These are phyloP conservation scores for Chelon labrosus DNA, from an alignment of 2,797 vertebrate species.

Conservation along the genomic window DNA sequence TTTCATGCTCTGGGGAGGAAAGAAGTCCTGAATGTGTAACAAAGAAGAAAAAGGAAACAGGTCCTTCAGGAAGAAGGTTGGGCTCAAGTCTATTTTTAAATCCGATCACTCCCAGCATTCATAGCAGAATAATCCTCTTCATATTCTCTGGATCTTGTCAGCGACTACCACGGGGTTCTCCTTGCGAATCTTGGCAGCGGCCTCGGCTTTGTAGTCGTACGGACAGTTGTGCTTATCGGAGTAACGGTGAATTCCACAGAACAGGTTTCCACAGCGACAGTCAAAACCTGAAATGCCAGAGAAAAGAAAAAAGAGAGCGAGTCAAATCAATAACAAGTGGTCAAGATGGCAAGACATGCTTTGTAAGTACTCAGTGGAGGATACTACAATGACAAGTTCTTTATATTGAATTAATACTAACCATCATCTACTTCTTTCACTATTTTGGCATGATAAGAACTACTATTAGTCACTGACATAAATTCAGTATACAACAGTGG, in stretches of 20 bases:
- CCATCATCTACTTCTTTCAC: not conserved
- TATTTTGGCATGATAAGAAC: not conserved
- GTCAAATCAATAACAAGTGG: not conserved
- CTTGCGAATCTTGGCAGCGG: slow-evolving; percentile 91
- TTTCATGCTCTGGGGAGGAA: slow-evolving; percentile 67
- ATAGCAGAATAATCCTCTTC: slow-evolving; percentile 71
- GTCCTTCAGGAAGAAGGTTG: slow-evolving; percentile 70
- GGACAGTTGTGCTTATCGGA: slow-evolving; percentile 92
- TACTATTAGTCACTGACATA: too few species aligned
- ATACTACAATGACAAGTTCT: not conserved
- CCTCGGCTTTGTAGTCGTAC: slow-evolving; percentile 92
- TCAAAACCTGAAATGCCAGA: slow-evolving; percentile 84
- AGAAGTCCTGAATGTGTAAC: slow-evolving; percentile 41
- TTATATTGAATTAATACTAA: too few species aligned
- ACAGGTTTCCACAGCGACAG: slow-evolving; percentile 92
- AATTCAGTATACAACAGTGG: too few species aligned
- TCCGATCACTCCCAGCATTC: slow-evolving; percentile 43
- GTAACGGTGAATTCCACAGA: slow-evolving; percentile 92
- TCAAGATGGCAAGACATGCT: not conserved
- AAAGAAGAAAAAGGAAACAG: slow-evolving; percentile 50
- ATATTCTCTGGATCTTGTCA: slow-evolving; percentile 95
- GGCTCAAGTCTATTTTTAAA: slow-evolving; percentile 66
- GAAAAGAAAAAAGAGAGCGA: not conserved
- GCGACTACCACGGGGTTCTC: slow-evolving; percentile 91
- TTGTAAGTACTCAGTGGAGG: not conserved